These are phyloP conservation scores for Siniperca knerii DNA, from an alignment of 2,113 vertebrate species.

Conservation along the genomic window DNA sequence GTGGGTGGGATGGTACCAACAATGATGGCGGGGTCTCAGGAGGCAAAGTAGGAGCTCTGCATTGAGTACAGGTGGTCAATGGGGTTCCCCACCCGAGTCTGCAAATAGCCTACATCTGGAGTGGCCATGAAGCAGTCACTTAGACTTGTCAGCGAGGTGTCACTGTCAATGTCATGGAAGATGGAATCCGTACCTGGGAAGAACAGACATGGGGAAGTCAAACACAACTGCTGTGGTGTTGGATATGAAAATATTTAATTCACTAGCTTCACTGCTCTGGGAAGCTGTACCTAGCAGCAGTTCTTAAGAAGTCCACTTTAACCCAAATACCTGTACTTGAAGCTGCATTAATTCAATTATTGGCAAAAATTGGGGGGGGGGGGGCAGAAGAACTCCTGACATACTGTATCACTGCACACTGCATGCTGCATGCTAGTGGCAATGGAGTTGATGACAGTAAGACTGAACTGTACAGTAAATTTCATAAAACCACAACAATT, in stretches of 20 bases:
- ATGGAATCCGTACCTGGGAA: slow-evolving; percentile 91
- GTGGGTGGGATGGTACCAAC: not conserved
- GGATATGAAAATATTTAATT: not conserved
- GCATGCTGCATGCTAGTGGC: too few relatives aligned
- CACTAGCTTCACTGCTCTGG: not conserved
- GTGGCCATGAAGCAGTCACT: slow-evolving; percentile 93
- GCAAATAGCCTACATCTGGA: slow-evolving; percentile 88
- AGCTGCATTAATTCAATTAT: too few relatives aligned
- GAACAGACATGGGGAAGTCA: not conserved
- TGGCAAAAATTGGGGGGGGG: too few relatives aligned
- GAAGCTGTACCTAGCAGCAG: not conserved
- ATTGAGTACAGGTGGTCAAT: slow-evolving; percentile 96
- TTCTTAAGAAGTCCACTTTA: too few relatives aligned
- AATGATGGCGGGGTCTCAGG: slow-evolving; percentile 58
- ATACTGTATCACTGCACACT: too few relatives aligned
- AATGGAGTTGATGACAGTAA: not conserved
- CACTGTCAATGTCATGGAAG: slow-evolving; percentile 95
- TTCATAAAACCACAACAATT: not conserved
- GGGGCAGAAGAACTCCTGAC: too few relatives aligned
- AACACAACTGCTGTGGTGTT: not conserved
- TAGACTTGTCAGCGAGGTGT: slow-evolving; percentile 94
- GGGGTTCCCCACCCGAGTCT: slow-evolving; percentile 90
- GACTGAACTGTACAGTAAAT: not conserved
- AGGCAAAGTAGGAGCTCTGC: slow-evolving; percentile 96
- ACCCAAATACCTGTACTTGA: too few relatives aligned